A percentile compares a stretch with the other conserved stretches of the same genome.
Conservation (phyloP, 2,888 invertebrate species). For the Nesidiocoris tenuis region DNA sequence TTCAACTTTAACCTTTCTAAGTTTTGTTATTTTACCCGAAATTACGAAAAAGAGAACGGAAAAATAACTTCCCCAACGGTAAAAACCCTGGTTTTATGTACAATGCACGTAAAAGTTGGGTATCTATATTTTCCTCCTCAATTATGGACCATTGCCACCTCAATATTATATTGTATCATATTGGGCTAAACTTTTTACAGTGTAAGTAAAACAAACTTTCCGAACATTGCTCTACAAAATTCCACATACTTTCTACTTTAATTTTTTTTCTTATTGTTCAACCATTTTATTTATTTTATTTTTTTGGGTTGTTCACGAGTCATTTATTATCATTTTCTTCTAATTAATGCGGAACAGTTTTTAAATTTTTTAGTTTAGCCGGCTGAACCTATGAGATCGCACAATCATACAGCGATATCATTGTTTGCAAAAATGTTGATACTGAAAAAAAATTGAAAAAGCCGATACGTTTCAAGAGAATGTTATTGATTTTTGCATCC, state of each 20-base stretch:
- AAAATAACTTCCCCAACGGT: constrained; percentile 13
- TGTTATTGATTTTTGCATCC: constrained; percentile 7
- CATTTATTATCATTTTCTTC: constrained; percentile 15
- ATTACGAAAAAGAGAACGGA: neutral
- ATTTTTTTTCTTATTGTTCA: constrained; percentile 42
- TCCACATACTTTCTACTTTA: constrained; percentile 47
- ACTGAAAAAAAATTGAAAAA: constrained; percentile 2
- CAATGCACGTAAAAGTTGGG: constrained; percentile 32
- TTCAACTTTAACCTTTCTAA: constrained; percentile 1
- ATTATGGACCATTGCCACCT: constrained; percentile 41
- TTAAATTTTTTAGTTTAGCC: no score
- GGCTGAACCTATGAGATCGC: constrained; percentile 37
- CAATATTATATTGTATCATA: constrained; percentile 39
- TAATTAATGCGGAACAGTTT: constrained; percentile 43
- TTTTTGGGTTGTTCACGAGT: constrained; percentile 6
- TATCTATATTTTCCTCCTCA: constrained; percentile 8
- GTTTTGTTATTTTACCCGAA: neutral
- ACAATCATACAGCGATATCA: constrained; percentile 9
- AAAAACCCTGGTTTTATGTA: constrained; percentile 40
- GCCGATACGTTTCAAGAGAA: neutral
- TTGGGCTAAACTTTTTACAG: constrained; percentile 40
- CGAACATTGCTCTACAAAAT: constrained; percentile 47
- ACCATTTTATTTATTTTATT: constrained; percentile 33
- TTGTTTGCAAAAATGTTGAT: constrained; percentile 20
- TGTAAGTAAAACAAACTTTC: constrained; percentile 39